Percentiles rank a stretch among this genome's conserved stretches.
Conservation (phyloP, 1,140 invertebrate genomes). For the Scylla paramamosain region DNA sequence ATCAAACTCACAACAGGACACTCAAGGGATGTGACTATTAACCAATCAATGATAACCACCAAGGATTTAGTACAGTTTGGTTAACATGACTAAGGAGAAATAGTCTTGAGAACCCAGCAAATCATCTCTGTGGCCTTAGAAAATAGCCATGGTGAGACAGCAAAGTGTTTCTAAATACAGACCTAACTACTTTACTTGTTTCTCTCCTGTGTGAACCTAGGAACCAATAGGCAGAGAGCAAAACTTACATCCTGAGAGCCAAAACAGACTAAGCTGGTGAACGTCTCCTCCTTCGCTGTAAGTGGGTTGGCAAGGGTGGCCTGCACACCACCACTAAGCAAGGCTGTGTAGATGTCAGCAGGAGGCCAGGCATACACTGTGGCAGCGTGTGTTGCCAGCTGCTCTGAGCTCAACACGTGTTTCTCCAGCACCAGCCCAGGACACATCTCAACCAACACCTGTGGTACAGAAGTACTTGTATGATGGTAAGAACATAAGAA, state of each 20-base stretch:
- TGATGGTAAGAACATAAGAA: background rate
- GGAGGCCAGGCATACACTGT: constrained; percentile 85
- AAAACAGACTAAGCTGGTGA: constrained; percentile 87
- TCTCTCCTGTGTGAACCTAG: too few species aligned
- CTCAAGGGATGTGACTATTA: too few species aligned
- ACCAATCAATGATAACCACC: too few species aligned
- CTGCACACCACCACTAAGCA: constrained; percentile 81
- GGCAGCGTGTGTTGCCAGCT: constrained; percentile 82
- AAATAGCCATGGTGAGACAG: too few species aligned
- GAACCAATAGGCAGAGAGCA: background rate
- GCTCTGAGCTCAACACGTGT: constrained; percentile 85
- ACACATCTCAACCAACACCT: constrained; percentile 84
- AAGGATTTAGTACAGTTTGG: too few species aligned
- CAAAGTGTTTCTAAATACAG: too few species aligned
- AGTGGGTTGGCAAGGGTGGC: constrained; percentile 83
- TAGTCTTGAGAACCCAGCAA: too few species aligned
- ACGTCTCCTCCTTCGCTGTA: constrained; percentile 84
- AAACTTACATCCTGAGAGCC: constrained; percentile 82
- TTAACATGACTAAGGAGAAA: too few species aligned
- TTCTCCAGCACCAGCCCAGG: constrained; percentile 86
- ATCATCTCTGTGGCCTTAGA: too few species aligned
- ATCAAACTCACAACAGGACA: too few species aligned
- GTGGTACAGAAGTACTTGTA: constrained; percentile 36
- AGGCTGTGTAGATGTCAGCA: constrained; percentile 83
- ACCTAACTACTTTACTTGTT: too few species aligned